Conservation (phyloP, 2,797 vertebrate genomes). For the Pseudocheirus occidentalis region DNA sequence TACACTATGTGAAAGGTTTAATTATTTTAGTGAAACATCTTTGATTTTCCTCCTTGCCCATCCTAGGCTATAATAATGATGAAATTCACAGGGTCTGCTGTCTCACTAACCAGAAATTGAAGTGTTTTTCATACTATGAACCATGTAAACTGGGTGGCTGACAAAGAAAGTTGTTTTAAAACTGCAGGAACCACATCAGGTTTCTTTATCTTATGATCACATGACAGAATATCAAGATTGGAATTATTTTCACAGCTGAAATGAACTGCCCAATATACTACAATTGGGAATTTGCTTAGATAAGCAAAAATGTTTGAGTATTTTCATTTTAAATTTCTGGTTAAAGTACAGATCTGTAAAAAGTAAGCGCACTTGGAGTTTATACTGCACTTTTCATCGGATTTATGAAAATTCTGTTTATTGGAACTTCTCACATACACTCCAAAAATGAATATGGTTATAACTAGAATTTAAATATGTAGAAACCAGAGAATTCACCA, state of each 20-base stretch:
- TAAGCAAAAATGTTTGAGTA: slow-evolving; percentile 70
- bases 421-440: background rate
- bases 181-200: slow-evolving; percentile 57
- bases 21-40: slow-evolving; percentile 50
- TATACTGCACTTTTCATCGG: slow-evolving; percentile 59
- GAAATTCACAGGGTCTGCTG: slow-evolving; percentile 28
- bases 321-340: slow-evolving; percentile 75
- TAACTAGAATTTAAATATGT: background rate
- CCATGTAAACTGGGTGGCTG: slow-evolving; percentile 40
- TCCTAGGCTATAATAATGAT: slow-evolving; percentile 11
- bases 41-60: slow-evolving; percentile 30
- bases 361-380: slow-evolving; percentile 26
- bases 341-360: slow-evolving; percentile 62
- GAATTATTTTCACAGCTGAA: slow-evolving; percentile 84
- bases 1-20: background rate
- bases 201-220: slow-evolving; percentile 74
- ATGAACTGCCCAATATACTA: slow-evolving; percentile 78
- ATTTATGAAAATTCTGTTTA: background rate
- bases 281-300: slow-evolving; percentile 79
- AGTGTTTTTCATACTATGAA: slow-evolving; percentile 18
- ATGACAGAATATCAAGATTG: slow-evolving; percentile 78
- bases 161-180: slow-evolving; percentile 70
- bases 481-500: slow-evolving; percentile 15
- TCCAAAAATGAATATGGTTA: background rate
- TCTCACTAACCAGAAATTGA: slow-evolving; percentile 41